Conservation (phyloP, 1,140 invertebrate species). For the Caenorhabditis remanei region DNA sequence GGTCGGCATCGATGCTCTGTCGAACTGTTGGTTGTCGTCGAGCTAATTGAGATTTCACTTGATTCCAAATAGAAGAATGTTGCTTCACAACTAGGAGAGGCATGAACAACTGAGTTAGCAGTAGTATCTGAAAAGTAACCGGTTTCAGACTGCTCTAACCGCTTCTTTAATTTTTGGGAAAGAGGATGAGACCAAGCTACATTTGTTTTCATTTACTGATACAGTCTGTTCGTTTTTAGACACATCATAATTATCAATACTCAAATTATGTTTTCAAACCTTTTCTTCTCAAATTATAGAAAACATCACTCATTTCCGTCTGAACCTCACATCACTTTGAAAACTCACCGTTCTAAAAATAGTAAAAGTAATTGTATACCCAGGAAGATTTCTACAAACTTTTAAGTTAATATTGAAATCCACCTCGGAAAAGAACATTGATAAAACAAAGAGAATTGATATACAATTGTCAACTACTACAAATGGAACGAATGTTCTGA, state of each 20-base stretch:
- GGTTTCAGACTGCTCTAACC: too few relatives aligned
- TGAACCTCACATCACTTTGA: background rate
- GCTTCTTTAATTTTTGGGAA: too few relatives aligned
- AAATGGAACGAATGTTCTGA: constrained; percentile 49
- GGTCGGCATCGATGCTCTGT: constrained; percentile 8
- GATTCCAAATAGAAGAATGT: constrained; percentile 40
- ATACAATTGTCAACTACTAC: constrained; percentile 32
- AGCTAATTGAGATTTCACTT: background rate
- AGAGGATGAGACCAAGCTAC: too few relatives aligned
- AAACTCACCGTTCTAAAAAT: constrained; percentile 49
- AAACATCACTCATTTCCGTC: too few relatives aligned
- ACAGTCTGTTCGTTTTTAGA: too few relatives aligned
- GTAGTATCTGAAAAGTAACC: constrained; percentile 16
- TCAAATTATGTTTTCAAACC: too few relatives aligned
- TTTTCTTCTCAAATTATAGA: too few relatives aligned
- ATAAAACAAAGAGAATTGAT: constrained; percentile 44
- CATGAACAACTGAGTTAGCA: constrained; percentile 46
- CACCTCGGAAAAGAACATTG: constrained; percentile 23
- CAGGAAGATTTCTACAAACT: constrained; percentile 32
- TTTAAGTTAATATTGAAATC: constrained; percentile 43
- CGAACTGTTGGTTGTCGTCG: background rate
- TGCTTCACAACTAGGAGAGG: constrained; percentile 49
- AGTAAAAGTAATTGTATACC: constrained; percentile 33
- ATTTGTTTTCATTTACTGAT: too few relatives aligned
- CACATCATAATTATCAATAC: too few relatives aligned